Evolutionary conservation across 2,797 vertebrate species (phyloP).

Genomic region (Emys orbicularis): DNA sequence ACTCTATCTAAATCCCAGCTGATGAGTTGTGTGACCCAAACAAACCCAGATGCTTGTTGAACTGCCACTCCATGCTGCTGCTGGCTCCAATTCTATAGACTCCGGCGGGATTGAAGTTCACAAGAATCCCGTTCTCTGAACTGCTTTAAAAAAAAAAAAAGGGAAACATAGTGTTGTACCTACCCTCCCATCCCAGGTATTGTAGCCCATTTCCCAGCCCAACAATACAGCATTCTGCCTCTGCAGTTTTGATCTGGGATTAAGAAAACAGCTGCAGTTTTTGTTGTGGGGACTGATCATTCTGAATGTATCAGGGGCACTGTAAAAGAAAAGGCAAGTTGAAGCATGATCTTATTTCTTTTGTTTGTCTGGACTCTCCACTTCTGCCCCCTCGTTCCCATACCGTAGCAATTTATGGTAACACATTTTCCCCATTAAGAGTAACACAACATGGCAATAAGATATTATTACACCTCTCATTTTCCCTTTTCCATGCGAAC

Average conservation of each 20-base stretch:
- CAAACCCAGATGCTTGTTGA: neutral
- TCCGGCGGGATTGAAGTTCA: neutral
- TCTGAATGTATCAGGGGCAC: no score
- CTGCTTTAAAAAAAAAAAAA: neutral
- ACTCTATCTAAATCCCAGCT: neutral
- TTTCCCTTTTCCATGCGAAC: neutral
- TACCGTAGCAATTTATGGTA: neutral
- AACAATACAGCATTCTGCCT: neutral
- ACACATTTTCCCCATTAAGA: neutral
- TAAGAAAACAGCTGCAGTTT: neutral
- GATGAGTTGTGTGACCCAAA: neutral
- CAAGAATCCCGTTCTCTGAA: neutral
- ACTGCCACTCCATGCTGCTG: neutral
- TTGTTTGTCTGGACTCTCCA: neutral
- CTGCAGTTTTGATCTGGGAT: neutral
- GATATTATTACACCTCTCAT: neutral
- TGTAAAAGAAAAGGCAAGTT: neutral
- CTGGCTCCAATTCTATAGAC: neutral
- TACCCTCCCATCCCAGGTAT: neutral
- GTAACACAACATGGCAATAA: neutral
- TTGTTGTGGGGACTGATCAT: neutral
- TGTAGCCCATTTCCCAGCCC: neutral
- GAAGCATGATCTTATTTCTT: neutral
- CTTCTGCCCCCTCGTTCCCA: neutral
- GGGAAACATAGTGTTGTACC: neutral